Base-by-base conservation (phyloP, 2,797 vertebrate species). In the Siniperca obscura region DNA sequence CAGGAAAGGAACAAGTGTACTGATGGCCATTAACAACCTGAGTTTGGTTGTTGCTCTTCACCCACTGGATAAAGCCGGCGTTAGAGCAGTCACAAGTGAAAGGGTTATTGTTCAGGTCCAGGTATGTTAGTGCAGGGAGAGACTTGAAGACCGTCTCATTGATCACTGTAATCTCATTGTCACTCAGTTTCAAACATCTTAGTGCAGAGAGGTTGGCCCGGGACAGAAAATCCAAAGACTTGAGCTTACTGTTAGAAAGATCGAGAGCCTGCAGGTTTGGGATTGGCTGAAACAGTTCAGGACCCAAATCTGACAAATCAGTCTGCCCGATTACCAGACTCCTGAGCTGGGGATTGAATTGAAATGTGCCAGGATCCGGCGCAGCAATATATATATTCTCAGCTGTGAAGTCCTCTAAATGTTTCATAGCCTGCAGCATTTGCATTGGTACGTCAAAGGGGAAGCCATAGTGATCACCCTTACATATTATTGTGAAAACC, bases 11-110 rank as follows among this genome's bases (percentile, higher is more conserved):
- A 8, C 91, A 92, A 1, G 21, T 13, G 34, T 87, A 91, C 62
- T 79, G 64, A 17, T 89, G 7, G 56, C 65, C 81, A 0, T 82
- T 75, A 1, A 78, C 65, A 0, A 95, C 90, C 64, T 93, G 93
- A 1, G 94, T 94, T 50, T 76, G 76, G 16, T 59, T 88, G 74
- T 65, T 88, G 2, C 21, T 83, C 40, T 74, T 65, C n/a, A 85
- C 78, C 93, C 93, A 95, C 0, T 86, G 11, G 22, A 87, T 80
- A 13, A 95, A 94, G 14, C 82, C 72, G 1, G 56, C 68, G 19
- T 93, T 94, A 5, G 80, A 82, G 67, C 94, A 95, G 61, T 93
- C 91, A 73, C 91, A 95, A 1, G 76, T 86, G 42, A 95, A 90
- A 0, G 84, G 82, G 78, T 94, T 95, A 1, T 64, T 71, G 2